Percentiles rank a stretch among this genome's conserved stretches.
Conservation (phyloP, 2,113 vertebrate genomes). For the Gambusia affinis region DNA sequence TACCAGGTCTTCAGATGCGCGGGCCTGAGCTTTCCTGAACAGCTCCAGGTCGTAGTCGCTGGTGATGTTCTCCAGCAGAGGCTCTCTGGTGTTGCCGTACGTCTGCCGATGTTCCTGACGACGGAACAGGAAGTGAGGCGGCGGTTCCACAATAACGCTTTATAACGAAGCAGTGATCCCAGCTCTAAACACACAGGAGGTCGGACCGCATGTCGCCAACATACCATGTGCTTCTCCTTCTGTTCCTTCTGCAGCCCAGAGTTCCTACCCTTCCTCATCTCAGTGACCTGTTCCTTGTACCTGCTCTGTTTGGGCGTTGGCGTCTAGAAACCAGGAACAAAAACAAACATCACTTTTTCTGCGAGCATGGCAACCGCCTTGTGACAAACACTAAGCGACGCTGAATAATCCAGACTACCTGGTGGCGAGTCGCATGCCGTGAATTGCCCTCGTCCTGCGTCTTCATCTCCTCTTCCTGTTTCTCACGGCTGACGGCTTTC, state of each 20-base stretch:
- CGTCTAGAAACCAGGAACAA: conserved; percentile 74
- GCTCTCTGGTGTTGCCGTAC: conserved; percentile 91
- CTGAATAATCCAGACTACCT: conserved; percentile 76
- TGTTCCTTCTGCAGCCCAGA: conserved; percentile 93
- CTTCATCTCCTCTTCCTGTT: conserved; percentile 95
- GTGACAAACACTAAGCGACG: background rate
- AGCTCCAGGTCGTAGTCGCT: conserved; percentile 98
- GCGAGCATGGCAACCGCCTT: background rate
- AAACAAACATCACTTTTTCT: background rate
- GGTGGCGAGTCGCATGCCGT: conserved; percentile 94
- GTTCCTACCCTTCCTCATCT: conserved; percentile 96
- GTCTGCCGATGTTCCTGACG: conserved; percentile 92
- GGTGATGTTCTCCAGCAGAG: conserved; percentile 96
- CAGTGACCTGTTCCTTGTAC: conserved; percentile 97
- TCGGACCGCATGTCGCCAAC: background rate
- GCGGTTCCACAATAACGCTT: background rate
- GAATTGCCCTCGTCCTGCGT: conserved; percentile 92
- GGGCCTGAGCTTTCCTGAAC: conserved; percentile 95
- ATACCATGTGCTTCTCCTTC: conserved; percentile 98
- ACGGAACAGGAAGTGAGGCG: background rate
- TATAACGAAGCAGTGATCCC: background rate
- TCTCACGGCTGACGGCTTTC: conserved; percentile 94
- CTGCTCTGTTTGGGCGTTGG: conserved; percentile 92
- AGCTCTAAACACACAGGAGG: background rate
- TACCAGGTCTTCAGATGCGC: conserved; percentile 98